These are phyloP conservation scores for Drosophila subsilvestris DNA, from an alignment of 2,888 invertebrate genomes.

Conservation along the genomic window DNA sequence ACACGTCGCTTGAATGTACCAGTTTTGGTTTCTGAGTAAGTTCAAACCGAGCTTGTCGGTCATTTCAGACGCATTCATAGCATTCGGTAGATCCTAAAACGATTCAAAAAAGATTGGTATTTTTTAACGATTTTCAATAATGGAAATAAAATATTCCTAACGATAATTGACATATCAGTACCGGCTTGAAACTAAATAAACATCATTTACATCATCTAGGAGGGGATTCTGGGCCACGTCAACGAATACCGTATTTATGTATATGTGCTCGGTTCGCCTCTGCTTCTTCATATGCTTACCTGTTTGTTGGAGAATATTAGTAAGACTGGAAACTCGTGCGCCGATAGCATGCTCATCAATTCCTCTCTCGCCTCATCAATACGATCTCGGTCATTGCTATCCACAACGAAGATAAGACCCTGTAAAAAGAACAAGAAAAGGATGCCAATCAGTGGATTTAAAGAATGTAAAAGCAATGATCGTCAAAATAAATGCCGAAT, in stretches of 20 bases:
- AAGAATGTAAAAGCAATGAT: not conserved
- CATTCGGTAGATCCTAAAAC: conserved; percentile 98
- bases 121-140: not conserved
- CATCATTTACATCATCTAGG: not conserved
- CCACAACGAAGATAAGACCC: conserved; percentile 99
- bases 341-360: conserved; percentile 99
- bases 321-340: conserved; percentile 98
- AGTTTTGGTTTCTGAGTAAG: conserved; percentile 98
- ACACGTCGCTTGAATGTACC: conserved; percentile 99
- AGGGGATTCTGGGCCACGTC: no score
- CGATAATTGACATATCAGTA: not conserved
- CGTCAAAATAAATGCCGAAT: no score
- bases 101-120: conserved; percentile 3
- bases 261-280: not conserved
- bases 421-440: conserved; percentile 78
- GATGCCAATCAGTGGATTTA: no score
- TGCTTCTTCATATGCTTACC: conserved; percentile 85
- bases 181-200: not conserved
- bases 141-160: not conserved
- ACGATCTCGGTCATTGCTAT: conserved; percentile 99
- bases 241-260: no score
- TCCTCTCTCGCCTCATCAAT: conserved; percentile 99
- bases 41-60: conserved; percentile 99
- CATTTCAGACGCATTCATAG: conserved; percentile 99
- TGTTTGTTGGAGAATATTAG: conserved; percentile 99